These are phyloP conservation scores for Dendrocincla tyrannina DNA, from an alignment of 2,797 vertebrate species.

Conservation along the genomic window DNA sequence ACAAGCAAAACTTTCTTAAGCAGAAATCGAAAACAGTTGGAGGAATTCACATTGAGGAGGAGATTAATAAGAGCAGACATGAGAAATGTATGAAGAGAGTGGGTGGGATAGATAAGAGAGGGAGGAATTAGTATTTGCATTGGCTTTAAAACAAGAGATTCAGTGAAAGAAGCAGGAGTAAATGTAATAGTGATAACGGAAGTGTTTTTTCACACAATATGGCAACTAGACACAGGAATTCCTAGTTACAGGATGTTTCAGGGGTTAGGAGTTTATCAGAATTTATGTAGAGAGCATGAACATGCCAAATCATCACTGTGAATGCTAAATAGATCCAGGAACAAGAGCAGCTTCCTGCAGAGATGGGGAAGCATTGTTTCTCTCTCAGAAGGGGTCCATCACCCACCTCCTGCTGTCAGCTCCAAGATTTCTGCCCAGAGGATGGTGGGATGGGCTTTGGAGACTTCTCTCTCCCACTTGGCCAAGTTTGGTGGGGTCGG, in stretches of 20 bases:
- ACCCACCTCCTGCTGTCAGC: background rate
- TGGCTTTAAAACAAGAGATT: background rate
- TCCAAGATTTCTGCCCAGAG: background rate
- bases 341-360: background rate
- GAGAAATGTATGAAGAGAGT: background rate
- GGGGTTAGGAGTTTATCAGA: constrained; percentile 49
- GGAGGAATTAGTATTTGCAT: background rate
- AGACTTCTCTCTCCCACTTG: background rate
- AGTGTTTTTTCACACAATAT: constrained; percentile 18
- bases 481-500: fast-evolving
- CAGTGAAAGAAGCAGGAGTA: background rate
- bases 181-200: constrained; percentile 10
- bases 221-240: background rate
- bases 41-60: background rate
- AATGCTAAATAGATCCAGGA: constrained; percentile 11
- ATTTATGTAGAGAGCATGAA: constrained; percentile 11
- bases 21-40: background rate
- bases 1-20: background rate
- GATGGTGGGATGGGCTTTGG: background rate
- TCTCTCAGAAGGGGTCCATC: background rate
- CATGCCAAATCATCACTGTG: background rate
- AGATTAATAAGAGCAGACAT: background rate
- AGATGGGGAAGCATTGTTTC: background rate
- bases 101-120: constrained; percentile 8
- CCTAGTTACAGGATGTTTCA: constrained; percentile 20